Evolutionary conservation across 2,888 invertebrate species (phyloP), one percentile per base, ranked within the genome.

Genomic region (Auanema sp.): DNA sequence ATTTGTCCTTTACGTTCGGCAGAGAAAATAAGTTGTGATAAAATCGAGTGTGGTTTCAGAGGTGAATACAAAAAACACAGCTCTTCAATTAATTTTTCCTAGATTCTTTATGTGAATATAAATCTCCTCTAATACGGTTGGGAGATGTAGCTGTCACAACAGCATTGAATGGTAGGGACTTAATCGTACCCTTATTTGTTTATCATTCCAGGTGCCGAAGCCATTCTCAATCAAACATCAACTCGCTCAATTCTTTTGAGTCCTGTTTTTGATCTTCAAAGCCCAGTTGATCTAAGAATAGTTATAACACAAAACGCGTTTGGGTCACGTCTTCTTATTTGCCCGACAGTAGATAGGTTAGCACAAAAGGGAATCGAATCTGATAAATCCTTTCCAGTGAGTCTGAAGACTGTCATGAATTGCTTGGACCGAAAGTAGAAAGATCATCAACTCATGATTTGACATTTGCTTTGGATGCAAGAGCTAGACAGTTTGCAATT

Each of bases 1-100:
- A 74, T 79, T 18, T 81, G 81, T 59, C 72, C 74, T 0, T 58
- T 81, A 33, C 67, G 76, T 55, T 72, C 79, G 0, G 70, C 76
- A 1, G 76, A 77, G 50, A 75, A 79, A 58, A 72, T 80, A n/a
- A 69, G 78, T 2, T 81, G 81, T 53, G 71, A 76, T 52, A 71
- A 73, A 24, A 49, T 81, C n/a, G 56, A 67, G 21, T 81, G 81
- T 58, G 55, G 65, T 33, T 79, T 80, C 63, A 57, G 68, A 65
- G 65, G 69, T 69, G 18, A n/a, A n/a, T n/a, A n/a, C n/a, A n/a
- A n/a, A n/a, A n/a, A n/a, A n/a, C n/a, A n/a, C n/a, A n/a, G n/a
- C n/a, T n/a, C n/a, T n/a, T n/a, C n/a, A n/a, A n/a, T n/a, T n/a
- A n/a, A n/a, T n/a, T n/a, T n/a, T n/a, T n/a, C n/a, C n/a, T n/a